A percentile compares a stretch with the other conserved stretches of the same genome.
Evolutionary conservation across 1,140 invertebrate genomes (phyloP).

Genomic region (Aporrectodea caliginosa): DNA sequence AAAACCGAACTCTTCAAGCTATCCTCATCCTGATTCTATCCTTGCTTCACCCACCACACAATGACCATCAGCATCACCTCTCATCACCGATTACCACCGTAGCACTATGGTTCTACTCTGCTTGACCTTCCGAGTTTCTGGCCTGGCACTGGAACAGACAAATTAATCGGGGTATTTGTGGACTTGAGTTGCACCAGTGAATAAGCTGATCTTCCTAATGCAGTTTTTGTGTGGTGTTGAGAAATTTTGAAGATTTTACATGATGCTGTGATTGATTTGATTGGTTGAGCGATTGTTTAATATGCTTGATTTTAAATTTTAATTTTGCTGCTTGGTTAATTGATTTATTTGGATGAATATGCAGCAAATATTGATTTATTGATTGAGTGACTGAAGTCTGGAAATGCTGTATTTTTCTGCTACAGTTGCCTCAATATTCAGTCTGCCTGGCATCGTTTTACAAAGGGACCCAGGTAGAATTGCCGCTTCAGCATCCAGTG

Average conservation of each 20-base stretch:
- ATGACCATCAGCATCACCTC: no score
- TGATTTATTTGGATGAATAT: background rate
- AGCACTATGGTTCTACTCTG: no score
- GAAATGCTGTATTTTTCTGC: slow-evolving; percentile 33
- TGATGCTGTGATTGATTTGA: slow-evolving; percentile 15
- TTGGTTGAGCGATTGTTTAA: background rate
- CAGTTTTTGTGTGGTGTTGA: background rate
- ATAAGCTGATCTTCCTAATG: no score
- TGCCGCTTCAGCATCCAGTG: background rate
- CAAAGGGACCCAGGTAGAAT: slow-evolving; percentile 58
- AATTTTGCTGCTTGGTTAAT: background rate
- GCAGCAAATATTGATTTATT: background rate
- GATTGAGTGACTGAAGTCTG: background rate
- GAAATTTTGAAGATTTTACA: background rate
- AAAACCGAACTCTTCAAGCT: no score
- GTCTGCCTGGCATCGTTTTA: slow-evolving; percentile 60
- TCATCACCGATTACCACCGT: no score
- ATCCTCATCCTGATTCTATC: no score
- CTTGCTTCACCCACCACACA: no score
- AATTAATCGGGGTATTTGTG: no score
- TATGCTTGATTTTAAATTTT: slow-evolving; percentile 9
- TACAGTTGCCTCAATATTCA: slow-evolving; percentile 63
- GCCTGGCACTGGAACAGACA: no score
- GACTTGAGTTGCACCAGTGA: no score
- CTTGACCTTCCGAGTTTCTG: no score